Percentiles rank a stretch among this genome's conserved stretches.
These are phyloP conservation scores for Dasyprocta punctata DNA, from an alignment of 2,113 vertebrate genomes.

Conservation along the genomic window DNA sequence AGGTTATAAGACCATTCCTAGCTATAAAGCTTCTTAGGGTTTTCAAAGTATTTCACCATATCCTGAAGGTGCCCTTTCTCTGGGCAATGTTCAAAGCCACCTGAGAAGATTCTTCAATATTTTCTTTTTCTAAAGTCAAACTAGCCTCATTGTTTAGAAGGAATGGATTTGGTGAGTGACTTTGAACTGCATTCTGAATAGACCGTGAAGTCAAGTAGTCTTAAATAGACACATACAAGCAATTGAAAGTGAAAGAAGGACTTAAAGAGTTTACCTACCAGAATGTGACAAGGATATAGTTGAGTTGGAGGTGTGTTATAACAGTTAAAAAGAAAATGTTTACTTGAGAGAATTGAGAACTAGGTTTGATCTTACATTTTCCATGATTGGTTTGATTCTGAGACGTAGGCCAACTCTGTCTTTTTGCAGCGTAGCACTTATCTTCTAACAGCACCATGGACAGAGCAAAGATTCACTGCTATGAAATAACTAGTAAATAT, in stretches of 20 bases:
- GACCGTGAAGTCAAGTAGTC: background rate
- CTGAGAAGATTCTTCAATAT: slow-evolving; percentile 60
- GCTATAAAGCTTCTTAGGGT: slow-evolving; percentile 52
- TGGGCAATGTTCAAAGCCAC: slow-evolving; percentile 64
- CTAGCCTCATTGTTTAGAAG: slow-evolving; percentile 70
- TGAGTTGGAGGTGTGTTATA: slow-evolving; percentile 1
- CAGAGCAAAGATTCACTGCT: background rate
- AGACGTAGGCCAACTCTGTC: background rate
- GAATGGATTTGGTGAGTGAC: slow-evolving; percentile 36
- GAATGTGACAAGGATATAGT: background rate
- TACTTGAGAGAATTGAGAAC: background rate
- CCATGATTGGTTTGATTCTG: background rate
- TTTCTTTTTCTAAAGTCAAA: slow-evolving; percentile 70
- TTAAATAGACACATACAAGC: slow-evolving; percentile 49
- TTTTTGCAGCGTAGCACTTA: slow-evolving; percentile 8
- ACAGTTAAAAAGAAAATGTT: background rate
- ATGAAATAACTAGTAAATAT: background rate
- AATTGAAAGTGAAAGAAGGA: slow-evolving; percentile 22
- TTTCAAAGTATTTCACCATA: slow-evolving; percentile 66
- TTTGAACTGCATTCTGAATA: slow-evolving; percentile 75
- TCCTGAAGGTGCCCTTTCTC: slow-evolving; percentile 56
- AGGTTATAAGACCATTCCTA: slow-evolving; percentile 22
- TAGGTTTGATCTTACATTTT: slow-evolving; percentile 35
- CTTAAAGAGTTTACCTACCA: slow-evolving; percentile 29
- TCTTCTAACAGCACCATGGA: background rate